Percentiles rank a stretch among this genome's conserved stretches.
Evolutionary conservation across 2,888 invertebrate species (phyloP).

Genomic region (Metacarcinus magister): DNA sequence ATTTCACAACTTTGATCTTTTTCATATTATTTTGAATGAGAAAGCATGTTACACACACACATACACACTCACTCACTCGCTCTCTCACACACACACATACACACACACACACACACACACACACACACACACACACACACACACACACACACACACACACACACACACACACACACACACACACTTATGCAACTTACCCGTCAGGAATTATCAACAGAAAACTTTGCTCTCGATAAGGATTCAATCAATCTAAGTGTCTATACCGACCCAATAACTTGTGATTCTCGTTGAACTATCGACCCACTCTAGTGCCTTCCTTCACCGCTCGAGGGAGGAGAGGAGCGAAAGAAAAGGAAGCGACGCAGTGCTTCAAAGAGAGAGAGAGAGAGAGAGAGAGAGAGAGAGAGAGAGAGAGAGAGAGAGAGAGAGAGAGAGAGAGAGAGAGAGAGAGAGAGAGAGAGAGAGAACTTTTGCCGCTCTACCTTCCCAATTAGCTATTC

Average conservation of each 20-base stretch:
- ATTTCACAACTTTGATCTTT: neutral
- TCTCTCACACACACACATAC: too few relatives aligned
- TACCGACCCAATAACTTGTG: neutral
- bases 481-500: too few relatives aligned
- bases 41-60: neutral
- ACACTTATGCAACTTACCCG: neutral
- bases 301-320: neutral
- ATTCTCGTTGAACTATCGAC: neutral
- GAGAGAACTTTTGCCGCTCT: neutral
- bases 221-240: neutral
- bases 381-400: conserved; percentile 2
- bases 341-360: too few relatives aligned
- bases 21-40: neutral
- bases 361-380: neutral
- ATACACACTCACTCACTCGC: too few relatives aligned
- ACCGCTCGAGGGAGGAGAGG: neutral
- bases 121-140: too few relatives aligned
- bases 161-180: neutral
- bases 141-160: neutral
- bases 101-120: too few relatives aligned
- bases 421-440: conserved; percentile 26
- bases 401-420: conserved; percentile 14
- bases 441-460: conserved; percentile 26
- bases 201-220: neutral
- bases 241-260: neutral